Evolutionary conservation across 1,140 invertebrate genomes (phyloP).

Genomic region (Brachionus koreanus): DNA sequence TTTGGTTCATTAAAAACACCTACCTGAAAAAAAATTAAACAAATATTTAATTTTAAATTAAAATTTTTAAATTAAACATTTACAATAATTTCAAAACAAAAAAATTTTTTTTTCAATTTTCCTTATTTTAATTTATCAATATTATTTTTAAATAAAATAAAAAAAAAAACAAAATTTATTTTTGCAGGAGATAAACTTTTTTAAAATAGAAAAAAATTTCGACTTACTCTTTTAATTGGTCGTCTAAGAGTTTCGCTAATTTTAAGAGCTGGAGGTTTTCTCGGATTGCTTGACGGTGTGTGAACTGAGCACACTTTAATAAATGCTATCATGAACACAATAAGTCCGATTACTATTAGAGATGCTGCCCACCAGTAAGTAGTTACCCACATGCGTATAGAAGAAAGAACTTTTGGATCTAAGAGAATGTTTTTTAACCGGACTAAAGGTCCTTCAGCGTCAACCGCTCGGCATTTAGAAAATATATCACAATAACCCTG

Average conservation of each 20-base stretch:
- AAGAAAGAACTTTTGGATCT: constrained; percentile 75
- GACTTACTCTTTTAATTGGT: constrained; percentile 32
- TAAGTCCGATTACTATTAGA: constrained; percentile 79
- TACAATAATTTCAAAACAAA: not conserved
- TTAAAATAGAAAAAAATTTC: not conserved
- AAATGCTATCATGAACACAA: constrained; percentile 95
- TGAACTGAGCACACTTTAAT: constrained; percentile 99
- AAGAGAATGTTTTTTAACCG: constrained; percentile 92
- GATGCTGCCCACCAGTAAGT: constrained; percentile 85
- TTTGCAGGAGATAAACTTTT: no score
- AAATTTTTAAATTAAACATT: not conserved
- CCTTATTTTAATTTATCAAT: no score
- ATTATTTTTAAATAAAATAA: no score
- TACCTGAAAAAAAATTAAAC: not conserved
- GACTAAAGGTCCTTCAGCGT: constrained; percentile 93
- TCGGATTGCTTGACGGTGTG: constrained; percentile 90
- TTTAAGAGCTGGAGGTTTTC: constrained; percentile 52
- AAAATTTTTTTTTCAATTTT: not conserved
- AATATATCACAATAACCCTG: constrained; percentile 94
- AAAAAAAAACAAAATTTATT: no score
- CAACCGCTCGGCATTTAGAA: constrained; percentile 89
- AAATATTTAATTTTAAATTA: not conserved
- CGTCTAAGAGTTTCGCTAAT: constrained; percentile 50
- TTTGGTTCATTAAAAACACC: not conserved
- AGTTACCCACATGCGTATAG: constrained; percentile 32